Conservation (phyloP, 2,797 vertebrate species). For the Australoheros facetus region DNA sequence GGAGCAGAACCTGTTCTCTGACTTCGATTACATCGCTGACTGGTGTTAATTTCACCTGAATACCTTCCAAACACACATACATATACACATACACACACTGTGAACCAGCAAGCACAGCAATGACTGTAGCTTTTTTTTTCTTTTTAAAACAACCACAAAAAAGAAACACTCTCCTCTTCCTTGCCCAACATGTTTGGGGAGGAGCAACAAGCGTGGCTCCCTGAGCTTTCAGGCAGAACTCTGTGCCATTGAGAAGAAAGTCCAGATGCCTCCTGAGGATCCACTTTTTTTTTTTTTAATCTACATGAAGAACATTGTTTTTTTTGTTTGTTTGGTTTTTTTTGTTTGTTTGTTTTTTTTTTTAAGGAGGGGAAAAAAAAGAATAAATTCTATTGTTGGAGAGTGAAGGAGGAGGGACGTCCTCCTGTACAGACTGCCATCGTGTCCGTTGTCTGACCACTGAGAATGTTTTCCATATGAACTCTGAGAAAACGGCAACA, state of each 20-base stretch:
- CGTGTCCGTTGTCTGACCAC: slow-evolving; percentile 85
- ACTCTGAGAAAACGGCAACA: slow-evolving; percentile 66
- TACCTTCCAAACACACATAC: neutral
- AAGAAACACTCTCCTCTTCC: slow-evolving; percentile 13
- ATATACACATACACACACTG: slow-evolving; percentile 62
- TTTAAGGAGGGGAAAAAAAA: slow-evolving; percentile 30
- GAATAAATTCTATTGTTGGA: slow-evolving; percentile 50
- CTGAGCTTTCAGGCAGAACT: slow-evolving; percentile 70
- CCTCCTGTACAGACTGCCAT: slow-evolving; percentile 60
- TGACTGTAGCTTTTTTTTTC: slow-evolving; percentile 75
- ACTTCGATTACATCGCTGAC: slow-evolving; percentile 99
- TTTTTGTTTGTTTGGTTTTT: slow-evolving; percentile 46
- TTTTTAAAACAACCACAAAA: neutral
- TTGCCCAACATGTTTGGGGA: slow-evolving; percentile 35
- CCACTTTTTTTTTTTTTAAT: slow-evolving; percentile 69
- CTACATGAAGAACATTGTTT: slow-evolving; percentile 83
- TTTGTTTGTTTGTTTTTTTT: slow-evolving; percentile 12
- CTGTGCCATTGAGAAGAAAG: slow-evolving; percentile 85
- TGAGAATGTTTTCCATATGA: slow-evolving; percentile 85
- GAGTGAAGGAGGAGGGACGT: slow-evolving; percentile 64
- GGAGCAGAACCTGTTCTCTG: slow-evolving; percentile 94
- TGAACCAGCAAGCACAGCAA: slow-evolving; percentile 79
- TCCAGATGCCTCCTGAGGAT: slow-evolving; percentile 37
- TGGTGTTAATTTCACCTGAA: slow-evolving; percentile 89
- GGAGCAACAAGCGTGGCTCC: slow-evolving; percentile 41